Conservation (phyloP, 1,140 invertebrate genomes). For the Drosophila tristis region DNA sequence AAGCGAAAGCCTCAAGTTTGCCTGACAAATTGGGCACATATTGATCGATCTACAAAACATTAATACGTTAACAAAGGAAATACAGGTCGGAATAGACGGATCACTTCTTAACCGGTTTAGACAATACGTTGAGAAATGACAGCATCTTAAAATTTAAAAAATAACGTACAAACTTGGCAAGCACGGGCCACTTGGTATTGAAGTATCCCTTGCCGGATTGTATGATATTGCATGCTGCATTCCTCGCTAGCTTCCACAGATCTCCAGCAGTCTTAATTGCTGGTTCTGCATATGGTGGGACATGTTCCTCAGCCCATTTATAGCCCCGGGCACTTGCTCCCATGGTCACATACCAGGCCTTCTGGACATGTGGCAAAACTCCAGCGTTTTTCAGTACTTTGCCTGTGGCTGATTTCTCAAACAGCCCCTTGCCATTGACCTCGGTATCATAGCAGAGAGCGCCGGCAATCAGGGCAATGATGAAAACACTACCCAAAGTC, state of each 20-base stretch:
- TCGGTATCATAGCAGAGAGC: conserved; percentile 81
- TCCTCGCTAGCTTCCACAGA: conserved; percentile 85
- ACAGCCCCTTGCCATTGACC: conserved; percentile 77
- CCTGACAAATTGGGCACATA: conserved; percentile 89
- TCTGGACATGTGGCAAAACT: conserved; percentile 86
- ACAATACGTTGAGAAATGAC: conserved; percentile 36
- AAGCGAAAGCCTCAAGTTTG: conserved; percentile 85
- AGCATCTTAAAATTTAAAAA: conserved; percentile 31
- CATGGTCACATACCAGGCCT: conserved; percentile 86
- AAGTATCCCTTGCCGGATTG: conserved; percentile 85
- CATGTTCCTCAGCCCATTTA: conserved; percentile 87
- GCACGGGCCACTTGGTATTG: conserved; percentile 86
- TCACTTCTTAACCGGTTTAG: conserved; percentile 55
- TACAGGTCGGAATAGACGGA: conserved; percentile 3
- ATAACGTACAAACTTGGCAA: conserved; percentile 86
- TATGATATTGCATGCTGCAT: conserved; percentile 85
- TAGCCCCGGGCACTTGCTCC: conserved; percentile 86
- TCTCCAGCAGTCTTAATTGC: conserved; percentile 87
- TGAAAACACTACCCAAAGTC: conserved; percentile 85
- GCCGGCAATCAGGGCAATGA: conserved; percentile 85
- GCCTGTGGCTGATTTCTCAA: conserved; percentile 84
- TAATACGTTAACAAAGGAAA: conserved; percentile 15
- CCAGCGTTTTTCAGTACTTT: conserved; percentile 87
- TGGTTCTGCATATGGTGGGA: conserved; percentile 88
- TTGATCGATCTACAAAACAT: conserved; percentile 86